Conservation (phyloP, 2,113 vertebrate species). For the Gallinago media region DNA sequence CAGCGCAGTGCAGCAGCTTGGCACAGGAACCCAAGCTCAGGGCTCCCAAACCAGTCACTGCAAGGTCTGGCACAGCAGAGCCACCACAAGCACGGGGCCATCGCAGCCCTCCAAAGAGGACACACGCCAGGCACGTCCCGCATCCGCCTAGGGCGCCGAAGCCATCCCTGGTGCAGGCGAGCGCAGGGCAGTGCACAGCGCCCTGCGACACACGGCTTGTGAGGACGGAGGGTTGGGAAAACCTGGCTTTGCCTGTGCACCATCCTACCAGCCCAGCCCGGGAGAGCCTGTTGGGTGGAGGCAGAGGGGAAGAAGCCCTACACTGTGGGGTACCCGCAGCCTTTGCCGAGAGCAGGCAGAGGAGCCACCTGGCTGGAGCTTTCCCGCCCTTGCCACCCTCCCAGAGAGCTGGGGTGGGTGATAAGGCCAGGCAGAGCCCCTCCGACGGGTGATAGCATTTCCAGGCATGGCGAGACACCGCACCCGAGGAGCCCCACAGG, state of each 20-base stretch:
- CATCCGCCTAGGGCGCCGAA: not conserved
- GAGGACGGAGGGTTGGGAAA: not conserved
- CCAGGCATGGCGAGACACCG: not conserved
- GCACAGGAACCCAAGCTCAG: not conserved
- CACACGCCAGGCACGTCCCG: fast-evolving
- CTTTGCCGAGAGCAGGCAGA: not conserved
- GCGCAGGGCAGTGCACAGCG: not conserved
- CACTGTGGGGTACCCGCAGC: fast-evolving
- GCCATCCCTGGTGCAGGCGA: fast-evolving
- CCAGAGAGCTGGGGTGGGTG: conserved; percentile 41
- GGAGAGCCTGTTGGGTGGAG: not conserved
- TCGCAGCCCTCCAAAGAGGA: fast-evolving
- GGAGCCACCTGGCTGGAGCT: fast-evolving
- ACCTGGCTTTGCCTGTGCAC: not conserved
- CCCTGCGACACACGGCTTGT: fast-evolving
- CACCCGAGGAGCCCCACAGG: not conserved
- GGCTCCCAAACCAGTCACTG: not conserved
- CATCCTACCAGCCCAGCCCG: not conserved
- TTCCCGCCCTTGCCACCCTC: not conserved
- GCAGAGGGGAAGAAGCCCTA: not conserved
- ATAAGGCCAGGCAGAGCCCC: not conserved
- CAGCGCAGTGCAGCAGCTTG: not conserved
- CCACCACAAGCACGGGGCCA: not conserved
- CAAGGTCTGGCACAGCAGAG: not conserved
- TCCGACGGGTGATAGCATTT: not conserved